These are phyloP conservation scores for Albula glossodonta DNA, from an alignment of 2,113 vertebrate genomes.

Conservation along the genomic window DNA sequence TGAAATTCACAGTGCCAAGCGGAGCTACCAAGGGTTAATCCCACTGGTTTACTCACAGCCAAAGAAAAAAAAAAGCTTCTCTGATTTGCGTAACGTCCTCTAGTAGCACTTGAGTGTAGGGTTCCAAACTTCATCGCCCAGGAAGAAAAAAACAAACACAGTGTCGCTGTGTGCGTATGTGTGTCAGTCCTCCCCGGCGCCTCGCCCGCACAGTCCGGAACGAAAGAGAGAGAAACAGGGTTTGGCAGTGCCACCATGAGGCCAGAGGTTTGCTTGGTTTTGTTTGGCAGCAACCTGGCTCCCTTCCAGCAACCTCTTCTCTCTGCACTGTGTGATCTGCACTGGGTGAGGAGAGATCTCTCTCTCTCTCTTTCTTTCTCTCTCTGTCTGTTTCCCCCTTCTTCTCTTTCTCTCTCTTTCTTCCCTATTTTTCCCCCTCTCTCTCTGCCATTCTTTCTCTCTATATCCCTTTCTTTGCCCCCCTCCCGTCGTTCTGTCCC, in stretches of 20 bases:
- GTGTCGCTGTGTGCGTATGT: slow-evolving; percentile 45
- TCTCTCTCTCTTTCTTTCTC: neutral
- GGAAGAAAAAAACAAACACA: slow-evolving; percentile 39
- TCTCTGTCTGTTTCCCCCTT: no score
- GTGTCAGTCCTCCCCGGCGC: slow-evolving; percentile 31
- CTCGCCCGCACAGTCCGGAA: slow-evolving; percentile 39
- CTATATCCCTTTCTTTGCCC: slow-evolving; percentile 52
- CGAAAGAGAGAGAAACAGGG: slow-evolving; percentile 52
- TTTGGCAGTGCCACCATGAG: slow-evolving; percentile 70
- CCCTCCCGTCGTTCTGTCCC: slow-evolving; percentile 38
- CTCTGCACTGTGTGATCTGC: neutral
- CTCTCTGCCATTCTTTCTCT: slow-evolving; percentile 49
- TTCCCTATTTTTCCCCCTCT: slow-evolving; percentile 44
- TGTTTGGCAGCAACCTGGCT: no score
- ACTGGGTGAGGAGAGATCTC: neutral
- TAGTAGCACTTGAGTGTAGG: neutral
- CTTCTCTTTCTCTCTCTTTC: slow-evolving; percentile 30
- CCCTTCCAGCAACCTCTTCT: neutral
- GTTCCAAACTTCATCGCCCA: slow-evolving; percentile 45
- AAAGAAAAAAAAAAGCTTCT: neutral
- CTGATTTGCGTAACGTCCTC: neutral
- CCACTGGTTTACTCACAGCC: no score
- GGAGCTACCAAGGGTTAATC: slow-evolving; percentile 57
- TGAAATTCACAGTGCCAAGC: slow-evolving; percentile 74
- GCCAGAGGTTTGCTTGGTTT: neutral